Evolutionary conservation across 2,113 vertebrate genomes (phyloP), one percentile per base, ranked within the genome.

Genomic region (Siniperca chuatsi): DNA sequence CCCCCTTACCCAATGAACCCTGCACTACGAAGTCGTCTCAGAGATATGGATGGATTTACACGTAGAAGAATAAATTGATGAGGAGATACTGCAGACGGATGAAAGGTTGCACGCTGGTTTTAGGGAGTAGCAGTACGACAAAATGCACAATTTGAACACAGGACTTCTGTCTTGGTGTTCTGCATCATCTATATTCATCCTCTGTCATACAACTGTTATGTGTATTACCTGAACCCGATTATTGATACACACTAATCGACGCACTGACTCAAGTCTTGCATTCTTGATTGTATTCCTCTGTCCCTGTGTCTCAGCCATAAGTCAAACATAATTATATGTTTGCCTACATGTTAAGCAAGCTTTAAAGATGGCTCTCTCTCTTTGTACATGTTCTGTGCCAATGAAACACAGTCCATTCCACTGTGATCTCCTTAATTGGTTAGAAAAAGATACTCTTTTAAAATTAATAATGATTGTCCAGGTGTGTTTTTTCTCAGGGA

Each of bases 401-500:
- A 57, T 84, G 20, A 80, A 52, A 67, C 35, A 9, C 52, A 35
- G 52, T 42, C 37, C 33, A 35, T 29, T 72, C 18, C 33, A 46
- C 35, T 79, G 76, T 79, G 18, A 87, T 78, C 33, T 71, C 54
- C 25, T 48, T 54, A 9, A 35, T 12, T 48, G 4, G 40, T 52
- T 84, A 42, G 23, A 60, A 6, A 60, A 73, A 70, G 11, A 71
- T 16, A 2, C 4, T 57, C 13, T 71, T 69, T 64, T 35, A 23
- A 61, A 46, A 69, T 50, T 7, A 75, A 80, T 37, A 35, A 55
- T 64, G 15, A 83, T 73, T 79, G 79, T 69, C 72, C 58, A 82
- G 61, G 57, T 87, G 79, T 87, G 78, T 84, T 76, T 87, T 73
- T 3, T n/a, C 78, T 71, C 29, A 33, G 78, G 58, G 61, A 69